These are phyloP conservation scores for Encarsia formosa DNA, from an alignment of 2,888 invertebrate species.

Conservation along the genomic window DNA sequence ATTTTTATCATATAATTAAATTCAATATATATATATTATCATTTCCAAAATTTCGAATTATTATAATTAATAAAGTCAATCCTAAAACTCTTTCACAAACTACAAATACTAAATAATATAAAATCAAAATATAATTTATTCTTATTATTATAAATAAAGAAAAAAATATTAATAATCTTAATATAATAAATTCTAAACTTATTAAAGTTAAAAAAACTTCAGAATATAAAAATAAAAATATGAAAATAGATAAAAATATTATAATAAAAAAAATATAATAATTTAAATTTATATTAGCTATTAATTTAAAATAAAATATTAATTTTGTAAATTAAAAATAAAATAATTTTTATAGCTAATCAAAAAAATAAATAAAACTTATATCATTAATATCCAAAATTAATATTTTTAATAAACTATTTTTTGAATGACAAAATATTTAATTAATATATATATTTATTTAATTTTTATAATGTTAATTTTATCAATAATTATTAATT, in stretches of 20 bases:
- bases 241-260: conserved; percentile 54
- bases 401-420: conserved; percentile 66
- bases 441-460: conserved; percentile 59
- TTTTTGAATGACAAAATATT: conserved; percentile 55
- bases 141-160: conserved; percentile 51
- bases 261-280: conserved; percentile 52
- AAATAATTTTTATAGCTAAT: conserved; percentile 57
- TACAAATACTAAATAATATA: conserved; percentile 61
- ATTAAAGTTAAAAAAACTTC: conserved; percentile 52
- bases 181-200: conserved; percentile 61
- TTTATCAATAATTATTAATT: conserved; percentile 52
- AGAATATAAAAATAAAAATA: conserved; percentile 54
- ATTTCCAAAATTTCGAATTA: conserved; percentile 62
- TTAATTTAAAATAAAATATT: conserved; percentile 64
- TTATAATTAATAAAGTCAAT: conserved; percentile 59
- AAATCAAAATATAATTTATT: conserved; percentile 52
- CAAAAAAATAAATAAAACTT: conserved; percentile 56
- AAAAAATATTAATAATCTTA: conserved; percentile 54
- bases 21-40: conserved; percentile 50
- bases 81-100: conserved; percentile 66
- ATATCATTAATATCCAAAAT: conserved; percentile 67
- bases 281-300: conserved; percentile 52
- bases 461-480: conserved; percentile 55
- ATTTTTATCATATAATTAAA: conserved; percentile 27
- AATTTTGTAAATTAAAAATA: conserved; percentile 67